Evolutionary conservation across 2,888 invertebrate species (phyloP), one percentile per base, ranked within the genome.

Genomic region (Amphiduros pacificus): DNA sequence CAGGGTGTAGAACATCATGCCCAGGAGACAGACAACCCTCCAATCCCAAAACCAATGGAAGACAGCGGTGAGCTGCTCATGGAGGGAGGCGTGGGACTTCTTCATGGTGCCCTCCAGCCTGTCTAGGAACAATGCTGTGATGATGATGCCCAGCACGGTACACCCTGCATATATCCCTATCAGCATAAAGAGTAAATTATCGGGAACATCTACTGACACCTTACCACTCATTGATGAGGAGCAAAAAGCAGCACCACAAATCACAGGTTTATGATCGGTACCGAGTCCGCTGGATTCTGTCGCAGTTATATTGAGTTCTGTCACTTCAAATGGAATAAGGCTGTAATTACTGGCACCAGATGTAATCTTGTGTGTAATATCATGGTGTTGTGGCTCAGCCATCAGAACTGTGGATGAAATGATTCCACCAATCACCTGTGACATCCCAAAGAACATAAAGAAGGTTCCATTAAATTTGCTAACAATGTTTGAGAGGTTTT

Each of bases 391-490:
- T n/a, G n/a, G n/a, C n/a, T 59, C 36, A 17, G 22, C 32, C 58
- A 53, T 62, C n/a, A 62, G 50, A 20, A 69, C 62, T 3, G 64
- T 40, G 4, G 70, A 70, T 1, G 68, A 64, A 27, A 70, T 65
- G 14, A 69, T 41, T 11, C 68, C 68, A 5, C 70, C 70, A 2
- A 59, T 28, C 26, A 59, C 53, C 57, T 77, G 74, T 4, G 76
- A 71, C 17, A 72, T 66, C 62, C 78, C 78, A 52, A 73, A 73
- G 44, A 76, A 72, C 44, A 78, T 67, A 61, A 75, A 78, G 61
- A 78, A 77, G 29, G 77, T 71, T 3, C 80, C 79, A 64, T 77
- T 78, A 66, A 75, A 80, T 41, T 70, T 73, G 53, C 74, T 74
- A 32, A 77, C 71, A 1, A 76, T 72, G 52, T 70, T 61, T 17